Percentiles rank a stretch among this genome's conserved stretches.
These are phyloP conservation scores for Megamerina dolium DNA, from an alignment of 2,888 invertebrate species.

Conservation along the genomic window DNA sequence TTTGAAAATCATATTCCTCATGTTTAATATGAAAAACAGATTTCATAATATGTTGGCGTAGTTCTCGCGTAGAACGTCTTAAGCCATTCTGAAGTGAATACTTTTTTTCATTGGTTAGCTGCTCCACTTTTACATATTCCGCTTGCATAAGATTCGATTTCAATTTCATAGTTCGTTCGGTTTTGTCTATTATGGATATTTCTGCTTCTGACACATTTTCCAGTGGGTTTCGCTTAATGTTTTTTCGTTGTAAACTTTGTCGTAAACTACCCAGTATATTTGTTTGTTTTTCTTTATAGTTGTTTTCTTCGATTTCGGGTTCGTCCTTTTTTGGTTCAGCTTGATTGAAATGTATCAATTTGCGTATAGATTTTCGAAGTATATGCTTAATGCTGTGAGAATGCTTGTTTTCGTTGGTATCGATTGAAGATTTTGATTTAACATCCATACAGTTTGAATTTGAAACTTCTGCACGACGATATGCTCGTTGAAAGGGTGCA, in stretches of 20 bases:
- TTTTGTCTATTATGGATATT: constrained; percentile 41
- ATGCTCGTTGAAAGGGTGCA: constrained; percentile 43
- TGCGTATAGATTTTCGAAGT: constrained; percentile 45
- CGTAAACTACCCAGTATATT: constrained; percentile 32
- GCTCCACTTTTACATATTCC: constrained; percentile 36
- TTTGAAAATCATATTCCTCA: constrained; percentile 39
- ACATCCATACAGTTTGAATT: constrained; percentile 11
- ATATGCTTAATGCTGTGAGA: constrained; percentile 30
- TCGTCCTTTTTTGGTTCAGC: constrained; percentile 6
- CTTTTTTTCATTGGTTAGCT: constrained; percentile 37
- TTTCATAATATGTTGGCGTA: constrained; percentile 43
- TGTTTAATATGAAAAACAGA: constrained; percentile 43
- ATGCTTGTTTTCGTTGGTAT: constrained; percentile 22
- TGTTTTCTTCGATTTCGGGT: constrained; percentile 8
- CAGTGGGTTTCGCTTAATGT: constrained; percentile 19
- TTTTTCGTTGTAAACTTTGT: constrained; percentile 41
- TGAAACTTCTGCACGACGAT: constrained; percentile 30
- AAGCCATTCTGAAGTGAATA: constrained; percentile 41
- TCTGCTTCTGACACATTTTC: constrained; percentile 23
- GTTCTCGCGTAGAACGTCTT: constrained; percentile 40
- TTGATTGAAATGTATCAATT: constrained; percentile 35
- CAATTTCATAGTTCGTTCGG: constrained; percentile 41
- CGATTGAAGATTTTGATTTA: constrained; percentile 30
- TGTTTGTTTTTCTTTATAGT: constrained; percentile 4
- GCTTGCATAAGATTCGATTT: constrained; percentile 32